Evolutionary conservation across 2,888 invertebrate species (phyloP).

Genomic region (Choristoneura rosaceana): DNA sequence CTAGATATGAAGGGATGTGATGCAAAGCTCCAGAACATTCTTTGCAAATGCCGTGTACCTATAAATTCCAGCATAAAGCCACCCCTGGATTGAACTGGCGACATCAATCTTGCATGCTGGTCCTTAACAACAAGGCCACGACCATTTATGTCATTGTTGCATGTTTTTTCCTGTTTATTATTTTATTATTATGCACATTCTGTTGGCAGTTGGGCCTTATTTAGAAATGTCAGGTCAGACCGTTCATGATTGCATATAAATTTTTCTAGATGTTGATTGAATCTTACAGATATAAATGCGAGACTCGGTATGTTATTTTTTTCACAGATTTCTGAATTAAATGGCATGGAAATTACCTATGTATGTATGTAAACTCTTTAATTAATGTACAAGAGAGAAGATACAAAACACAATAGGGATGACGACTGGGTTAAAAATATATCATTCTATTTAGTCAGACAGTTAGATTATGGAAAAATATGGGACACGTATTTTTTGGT

Average conservation of each 20-base stretch:
- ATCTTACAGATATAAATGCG: background rate
- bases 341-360: too few relatives aligned
- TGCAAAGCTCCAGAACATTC: too few relatives aligned
- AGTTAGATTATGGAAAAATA: too few relatives aligned
- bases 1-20: too few relatives aligned
- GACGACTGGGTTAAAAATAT: too few relatives aligned
- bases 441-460: too few relatives aligned
- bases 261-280: constrained; percentile 6
- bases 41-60: background rate
- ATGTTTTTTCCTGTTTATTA: constrained; percentile 39
- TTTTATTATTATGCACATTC: constrained; percentile 15
- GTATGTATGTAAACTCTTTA: too few relatives aligned
- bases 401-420: too few relatives aligned
- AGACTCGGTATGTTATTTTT: too few relatives aligned
- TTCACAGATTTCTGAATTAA: too few relatives aligned
- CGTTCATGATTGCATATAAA: background rate
- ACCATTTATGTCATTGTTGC: constrained; percentile 3
- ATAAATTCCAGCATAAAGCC: background rate
- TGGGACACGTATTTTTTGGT: too few relatives aligned
- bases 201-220: constrained; percentile 16
- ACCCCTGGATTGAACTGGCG: background rate
- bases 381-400: too few relatives aligned
- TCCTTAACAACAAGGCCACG: background rate
- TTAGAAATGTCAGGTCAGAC: constrained; percentile 14
- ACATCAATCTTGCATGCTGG: background rate